Base-by-base conservation (phyloP, 23 tunicate genomes). In the Diplosoma virens region DNA sequence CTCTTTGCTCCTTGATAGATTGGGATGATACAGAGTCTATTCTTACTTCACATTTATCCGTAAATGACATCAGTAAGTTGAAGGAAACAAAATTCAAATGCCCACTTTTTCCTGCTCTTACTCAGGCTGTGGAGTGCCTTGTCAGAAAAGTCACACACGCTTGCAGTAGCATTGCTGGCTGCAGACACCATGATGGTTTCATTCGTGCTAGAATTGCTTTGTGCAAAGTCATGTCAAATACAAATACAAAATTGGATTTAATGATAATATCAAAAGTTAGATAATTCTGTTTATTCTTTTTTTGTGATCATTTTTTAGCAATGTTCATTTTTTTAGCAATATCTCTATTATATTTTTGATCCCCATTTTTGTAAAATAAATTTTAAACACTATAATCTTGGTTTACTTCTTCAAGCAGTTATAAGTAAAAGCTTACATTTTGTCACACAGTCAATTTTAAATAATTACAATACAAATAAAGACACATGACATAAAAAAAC, bases 111-210 rank as follows among this genome's bases (percentile, higher is more conserved):
- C 69, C 69, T 63, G 17, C 36, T 5, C 69, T 26, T 63, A 56
- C 69, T 63, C 69, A 63, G 69, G 69, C 69, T 63, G 69, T 63
- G 33, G 69, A 63, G 69, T 23, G 34, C 23, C 69, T 63, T n/a
- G n/a, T 24, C 29, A 16, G 69, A 30, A 35, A 63, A 63, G 69
- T 63, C 69, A 63, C 36, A 26, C 9, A 63, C 17, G 69, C 69
- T 3, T 25, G 69, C n/a, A 9, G 34, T 27, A 63, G 69, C 29
- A 35, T 24, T 23, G 9, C 69, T 63, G 36, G 33, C 5, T 30
- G 29, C 36, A 33, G 36, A 63, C 69, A n/a, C 7, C 69, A 35
- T 9, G 69, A 63, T 63, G 69, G 69, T 27, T 63, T 63, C 33
- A 63, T 63, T 63, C 69, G 69, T 18, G 34, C 69, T 3, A 63